These are phyloP conservation scores for Lasioglossum baleicum DNA, from an alignment of 1,140 invertebrate species.

Conservation along the genomic window DNA sequence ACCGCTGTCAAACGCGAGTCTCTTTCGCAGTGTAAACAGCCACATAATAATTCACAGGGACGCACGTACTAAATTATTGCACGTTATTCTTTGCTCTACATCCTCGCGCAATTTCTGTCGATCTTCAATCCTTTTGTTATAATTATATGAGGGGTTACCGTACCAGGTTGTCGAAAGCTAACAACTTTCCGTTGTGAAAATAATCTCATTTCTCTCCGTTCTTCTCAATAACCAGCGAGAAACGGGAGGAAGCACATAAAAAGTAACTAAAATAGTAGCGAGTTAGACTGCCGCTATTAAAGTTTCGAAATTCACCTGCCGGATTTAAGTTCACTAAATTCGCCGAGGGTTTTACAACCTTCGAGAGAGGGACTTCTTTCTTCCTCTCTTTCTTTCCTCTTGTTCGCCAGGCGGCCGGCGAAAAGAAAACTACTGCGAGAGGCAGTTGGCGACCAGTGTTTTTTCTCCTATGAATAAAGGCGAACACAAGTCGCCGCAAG, in stretches of 20 bases:
- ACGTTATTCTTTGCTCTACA: no score
- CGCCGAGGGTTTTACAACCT: background rate
- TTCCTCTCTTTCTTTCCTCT: background rate
- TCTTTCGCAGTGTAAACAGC: no score
- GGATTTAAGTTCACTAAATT: background rate
- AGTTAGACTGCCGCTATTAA: background rate
- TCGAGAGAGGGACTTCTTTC: background rate
- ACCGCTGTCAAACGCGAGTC: no score
- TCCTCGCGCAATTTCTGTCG: no score
- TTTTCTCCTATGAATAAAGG: slow-evolving; percentile 28
- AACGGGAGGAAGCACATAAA: background rate
- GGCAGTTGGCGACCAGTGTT: slow-evolving; percentile 25
- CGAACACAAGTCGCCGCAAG: slow-evolving; percentile 4
- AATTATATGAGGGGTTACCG: no score
- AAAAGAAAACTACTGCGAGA: background rate
- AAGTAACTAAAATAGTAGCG: background rate
- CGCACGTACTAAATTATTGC: no score
- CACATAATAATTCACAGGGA: no score
- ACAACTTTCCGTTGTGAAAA: background rate
- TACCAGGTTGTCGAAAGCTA: background rate
- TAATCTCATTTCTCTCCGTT: background rate
- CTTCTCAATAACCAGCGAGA: background rate
- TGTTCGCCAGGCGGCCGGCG: background rate
- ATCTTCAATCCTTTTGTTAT: no score
- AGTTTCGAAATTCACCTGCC: background rate